phyloP scores from a whole-genome alignment of 2,888 invertebrate species.

The Agrochola lychnidis region DNA sequence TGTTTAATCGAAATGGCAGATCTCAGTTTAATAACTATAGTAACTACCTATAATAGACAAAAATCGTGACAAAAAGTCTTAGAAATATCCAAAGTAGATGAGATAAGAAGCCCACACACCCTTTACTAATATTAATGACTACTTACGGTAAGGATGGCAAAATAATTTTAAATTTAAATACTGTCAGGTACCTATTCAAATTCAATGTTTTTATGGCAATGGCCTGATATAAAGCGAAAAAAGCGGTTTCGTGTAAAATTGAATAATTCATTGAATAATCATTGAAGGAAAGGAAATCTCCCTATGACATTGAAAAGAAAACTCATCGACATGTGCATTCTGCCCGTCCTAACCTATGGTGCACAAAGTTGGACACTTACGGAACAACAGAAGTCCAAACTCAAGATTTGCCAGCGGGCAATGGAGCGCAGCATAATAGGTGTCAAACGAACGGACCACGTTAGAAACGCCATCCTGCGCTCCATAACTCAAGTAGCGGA shows the following conservation, averaged over 20 bases:
- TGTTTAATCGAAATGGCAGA: constrained; percentile 7
- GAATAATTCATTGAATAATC: too few relatives aligned
- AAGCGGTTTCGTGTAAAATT: not conserved
- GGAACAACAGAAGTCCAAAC: too few relatives aligned
- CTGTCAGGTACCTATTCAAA: not conserved
- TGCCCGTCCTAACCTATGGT: too few relatives aligned
- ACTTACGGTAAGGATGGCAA: constrained; percentile 48
- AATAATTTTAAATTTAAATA: not conserved
- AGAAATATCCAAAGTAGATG: constrained; percentile 42
- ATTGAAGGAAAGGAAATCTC: too few relatives aligned
- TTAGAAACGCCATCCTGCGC: too few relatives aligned
- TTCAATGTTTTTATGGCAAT: not conserved
- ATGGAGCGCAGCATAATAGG: too few relatives aligned
- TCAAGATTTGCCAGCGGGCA: too few relatives aligned
- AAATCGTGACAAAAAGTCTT: constrained; percentile 52
- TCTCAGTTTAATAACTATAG: not conserved
- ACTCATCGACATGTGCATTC: too few relatives aligned
- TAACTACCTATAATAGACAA: constrained; percentile 18
- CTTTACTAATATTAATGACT: constrained; percentile 55
- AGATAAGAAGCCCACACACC: constrained; percentile 48
- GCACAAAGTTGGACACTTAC: too few relatives aligned
- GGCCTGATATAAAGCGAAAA: not conserved
- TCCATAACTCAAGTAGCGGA: too few relatives aligned
- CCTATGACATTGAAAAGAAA: too few relatives aligned
- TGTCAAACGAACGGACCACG: too few relatives aligned